Conservation (phyloP, 2,888 invertebrate genomes). For the Chaetoderma sp. region DNA sequence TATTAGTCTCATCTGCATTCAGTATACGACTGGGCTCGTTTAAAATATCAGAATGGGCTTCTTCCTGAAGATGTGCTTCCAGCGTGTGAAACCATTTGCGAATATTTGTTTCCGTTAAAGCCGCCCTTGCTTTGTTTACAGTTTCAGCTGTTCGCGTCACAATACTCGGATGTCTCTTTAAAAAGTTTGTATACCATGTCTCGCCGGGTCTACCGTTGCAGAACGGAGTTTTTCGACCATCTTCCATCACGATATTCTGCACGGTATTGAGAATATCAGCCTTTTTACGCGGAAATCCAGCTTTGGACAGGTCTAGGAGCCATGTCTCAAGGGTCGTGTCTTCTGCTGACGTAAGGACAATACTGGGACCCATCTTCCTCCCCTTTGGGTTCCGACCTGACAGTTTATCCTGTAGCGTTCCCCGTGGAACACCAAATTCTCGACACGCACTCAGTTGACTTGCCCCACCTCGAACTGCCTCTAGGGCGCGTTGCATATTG, state of each 20-base stretch:
- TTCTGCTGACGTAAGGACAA: neutral
- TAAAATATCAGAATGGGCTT: constrained; percentile 9
- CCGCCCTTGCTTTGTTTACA: constrained; percentile 19
- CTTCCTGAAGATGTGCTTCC: neutral
- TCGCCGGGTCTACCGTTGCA: constrained; percentile 21
- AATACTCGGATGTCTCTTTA: constrained; percentile 6
- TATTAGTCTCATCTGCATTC: constrained; percentile 25
- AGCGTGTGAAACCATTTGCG: constrained; percentile 14
- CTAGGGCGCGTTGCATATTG: neutral
- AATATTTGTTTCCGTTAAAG: constrained; percentile 11
- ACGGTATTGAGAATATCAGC: constrained; percentile 1
- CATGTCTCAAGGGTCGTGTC: neutral
- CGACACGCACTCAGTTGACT: neutral
- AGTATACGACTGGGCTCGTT: constrained; percentile 4
- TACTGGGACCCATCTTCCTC: neutral
- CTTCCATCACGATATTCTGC: constrained; percentile 3
- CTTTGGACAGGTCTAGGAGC: neutral
- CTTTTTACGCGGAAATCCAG: neutral
- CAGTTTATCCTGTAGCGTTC: neutral
- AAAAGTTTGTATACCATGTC: constrained; percentile 25
- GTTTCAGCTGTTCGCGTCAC: constrained; percentile 1
- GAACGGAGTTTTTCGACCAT: constrained; percentile 22
- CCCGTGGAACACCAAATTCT: neutral
- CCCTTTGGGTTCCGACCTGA: neutral
- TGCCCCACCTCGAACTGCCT: neutral